Evolutionary conservation across 1,140 invertebrate species (phyloP).

Genomic region (Coelopa frigida): DNA sequence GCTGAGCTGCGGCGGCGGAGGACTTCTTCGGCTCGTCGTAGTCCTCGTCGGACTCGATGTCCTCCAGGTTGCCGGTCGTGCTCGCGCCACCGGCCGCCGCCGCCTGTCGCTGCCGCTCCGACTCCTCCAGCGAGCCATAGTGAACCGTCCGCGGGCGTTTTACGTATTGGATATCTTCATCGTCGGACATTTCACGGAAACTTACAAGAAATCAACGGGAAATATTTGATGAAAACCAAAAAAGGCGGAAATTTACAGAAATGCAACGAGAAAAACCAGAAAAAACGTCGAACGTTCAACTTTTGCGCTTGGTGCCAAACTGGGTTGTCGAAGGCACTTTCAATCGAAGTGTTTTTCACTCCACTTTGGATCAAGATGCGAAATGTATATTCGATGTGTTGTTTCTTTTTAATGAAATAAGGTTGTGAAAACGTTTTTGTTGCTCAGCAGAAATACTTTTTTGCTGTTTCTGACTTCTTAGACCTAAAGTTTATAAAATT

Average conservation of each 20-base stretch:
- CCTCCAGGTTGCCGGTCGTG: slow-evolving; percentile 28
- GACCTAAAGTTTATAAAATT: no score
- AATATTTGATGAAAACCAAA: neutral
- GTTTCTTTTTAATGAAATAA: no score
- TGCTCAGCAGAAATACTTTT: no score
- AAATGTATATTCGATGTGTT: no score
- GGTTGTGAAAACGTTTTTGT: no score
- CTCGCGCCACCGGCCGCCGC: slow-evolving; percentile 16
- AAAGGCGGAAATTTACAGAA: neutral
- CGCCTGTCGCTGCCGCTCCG: slow-evolving; percentile 57
- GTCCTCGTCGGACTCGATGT: slow-evolving; percentile 47
- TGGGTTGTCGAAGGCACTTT: no score
- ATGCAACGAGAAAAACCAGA: neutral
- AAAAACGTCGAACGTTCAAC: no score
- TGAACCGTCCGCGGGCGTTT: slow-evolving; percentile 74
- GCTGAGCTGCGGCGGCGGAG: slow-evolving; percentile 21
- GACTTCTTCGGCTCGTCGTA: slow-evolving; percentile 47
- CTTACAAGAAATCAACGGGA: neutral
- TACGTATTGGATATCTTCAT: slow-evolving; percentile 67
- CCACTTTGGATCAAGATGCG: no score
- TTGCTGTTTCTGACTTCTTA: no score
- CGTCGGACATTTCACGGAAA: slow-evolving; percentile 73
- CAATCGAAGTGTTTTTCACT: no score
- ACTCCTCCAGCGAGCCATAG: slow-evolving; percentile 82
- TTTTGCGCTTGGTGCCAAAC: neutral